A percentile compares a stretch with the other conserved stretches of the same genome.
Evolutionary conservation across 2,797 vertebrate genomes (phyloP).

Genomic region (Melanotaenia parkinsoni): DNA sequence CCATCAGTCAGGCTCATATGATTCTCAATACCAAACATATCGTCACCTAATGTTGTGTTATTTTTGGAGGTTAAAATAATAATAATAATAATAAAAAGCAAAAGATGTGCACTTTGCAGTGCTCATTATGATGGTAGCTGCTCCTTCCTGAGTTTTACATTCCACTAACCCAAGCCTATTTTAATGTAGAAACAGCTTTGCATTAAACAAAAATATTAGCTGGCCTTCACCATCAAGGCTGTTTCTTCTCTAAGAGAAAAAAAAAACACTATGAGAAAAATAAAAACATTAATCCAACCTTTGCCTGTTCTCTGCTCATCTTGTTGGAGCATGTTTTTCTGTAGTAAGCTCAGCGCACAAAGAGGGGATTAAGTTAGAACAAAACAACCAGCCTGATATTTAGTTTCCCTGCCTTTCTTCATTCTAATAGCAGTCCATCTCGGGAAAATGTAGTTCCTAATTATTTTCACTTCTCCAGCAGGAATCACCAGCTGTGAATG

Average conservation of each 20-base stretch:
- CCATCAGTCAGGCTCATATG: background rate
- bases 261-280: background rate
- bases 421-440: background rate
- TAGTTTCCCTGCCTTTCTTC: conserved; percentile 2
- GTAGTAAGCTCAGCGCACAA: background rate
- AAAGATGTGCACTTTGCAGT: background rate
- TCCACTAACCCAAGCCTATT: background rate
- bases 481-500: conserved; percentile 6
- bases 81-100: background rate
- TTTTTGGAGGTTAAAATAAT: background rate
- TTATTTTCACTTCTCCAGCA: conserved; percentile 3
- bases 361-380: conserved; percentile 16
- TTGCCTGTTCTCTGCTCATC: conserved; percentile 2
- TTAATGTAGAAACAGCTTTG: background rate
- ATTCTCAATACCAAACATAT: background rate
- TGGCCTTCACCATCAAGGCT: background rate
- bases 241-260: background rate
- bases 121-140: background rate
- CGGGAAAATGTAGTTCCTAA: conserved; percentile 4
- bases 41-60: background rate
- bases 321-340: conserved; percentile 20
- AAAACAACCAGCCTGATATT: conserved; percentile 21
- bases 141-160: background rate
- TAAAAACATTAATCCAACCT: conserved; percentile 9
- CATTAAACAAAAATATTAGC: background rate